Evolutionary conservation across 2,797 vertebrate genomes (phyloP).

Genomic region (Erethizon dorsatum): DNA sequence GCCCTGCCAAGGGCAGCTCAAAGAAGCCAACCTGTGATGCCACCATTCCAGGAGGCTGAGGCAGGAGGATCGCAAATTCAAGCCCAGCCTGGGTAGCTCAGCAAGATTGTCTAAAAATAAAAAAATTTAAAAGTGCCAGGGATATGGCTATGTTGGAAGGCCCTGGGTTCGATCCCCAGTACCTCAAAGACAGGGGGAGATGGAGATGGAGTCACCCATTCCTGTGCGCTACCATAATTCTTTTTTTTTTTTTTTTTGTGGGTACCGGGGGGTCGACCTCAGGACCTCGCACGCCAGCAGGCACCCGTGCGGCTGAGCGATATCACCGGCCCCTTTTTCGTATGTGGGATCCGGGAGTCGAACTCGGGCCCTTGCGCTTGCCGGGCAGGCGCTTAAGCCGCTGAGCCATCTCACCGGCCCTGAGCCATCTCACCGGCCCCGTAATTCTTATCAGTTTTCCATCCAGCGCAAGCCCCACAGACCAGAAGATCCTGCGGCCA

Average conservation of each 20-base stretch:
- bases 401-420: no score
- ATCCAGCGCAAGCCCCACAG: not conserved
- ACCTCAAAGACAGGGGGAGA: not conserved
- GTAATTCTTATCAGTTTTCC: not conserved
- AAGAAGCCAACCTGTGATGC: not conserved
- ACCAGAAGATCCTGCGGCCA: no score
- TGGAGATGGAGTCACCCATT: fast-evolving
- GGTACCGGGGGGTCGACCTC: no score
- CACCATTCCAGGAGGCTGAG: not conserved
- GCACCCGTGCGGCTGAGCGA: no score
- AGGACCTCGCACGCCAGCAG: no score
- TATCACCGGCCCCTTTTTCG: no score
- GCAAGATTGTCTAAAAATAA: not conserved
- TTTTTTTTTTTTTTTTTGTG: no score
- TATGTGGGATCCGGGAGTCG: no score
- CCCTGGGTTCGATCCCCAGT: not conserved
- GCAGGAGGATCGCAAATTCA: not conserved
- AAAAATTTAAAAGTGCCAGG: not conserved
- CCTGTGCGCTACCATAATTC: not conserved
- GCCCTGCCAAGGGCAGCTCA: not conserved
- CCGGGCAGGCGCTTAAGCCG: no score
- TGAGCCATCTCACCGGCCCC: no score
- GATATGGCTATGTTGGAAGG: not conserved
- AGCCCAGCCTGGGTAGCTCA: not conserved
- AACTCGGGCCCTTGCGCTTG: no score